A percentile compares a stretch with the other conserved stretches of the same genome.
These are phyloP conservation scores for Percopsis transmontana DNA, from an alignment of 2,113 vertebrate species.

Conservation along the genomic window DNA sequence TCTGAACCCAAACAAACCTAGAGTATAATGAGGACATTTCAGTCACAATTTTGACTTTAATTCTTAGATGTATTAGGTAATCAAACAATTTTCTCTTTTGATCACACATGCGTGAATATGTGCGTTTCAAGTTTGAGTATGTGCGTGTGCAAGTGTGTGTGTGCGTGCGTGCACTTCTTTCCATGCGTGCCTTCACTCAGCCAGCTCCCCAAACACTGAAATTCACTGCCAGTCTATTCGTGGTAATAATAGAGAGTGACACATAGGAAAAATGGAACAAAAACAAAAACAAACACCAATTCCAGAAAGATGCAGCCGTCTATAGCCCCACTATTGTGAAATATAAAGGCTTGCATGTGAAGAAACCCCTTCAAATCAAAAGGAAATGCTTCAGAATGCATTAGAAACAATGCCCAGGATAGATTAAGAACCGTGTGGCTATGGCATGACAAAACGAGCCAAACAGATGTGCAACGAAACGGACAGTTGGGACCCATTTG, in stretches of 20 bases:
- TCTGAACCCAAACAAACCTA: conserved; percentile 34
- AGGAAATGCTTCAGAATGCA: conserved; percentile 26
- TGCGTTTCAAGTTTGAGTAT: conserved; percentile 1
- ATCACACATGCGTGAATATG: background rate
- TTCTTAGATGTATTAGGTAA: too few species aligned
- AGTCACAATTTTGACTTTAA: conserved; percentile 31
- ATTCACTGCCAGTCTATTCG: conserved; percentile 23
- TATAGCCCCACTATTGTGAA: conserved; percentile 28
- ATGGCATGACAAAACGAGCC: conserved; percentile 21
- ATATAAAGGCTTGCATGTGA: conserved; percentile 23
- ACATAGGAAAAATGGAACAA: conserved; percentile 18
- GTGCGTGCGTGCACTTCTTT: conserved; percentile 17
- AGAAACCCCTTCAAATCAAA: conserved; percentile 36
- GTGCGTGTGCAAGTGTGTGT: too few species aligned
- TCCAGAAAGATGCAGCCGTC: conserved; percentile 17
- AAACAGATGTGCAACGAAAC: conserved; percentile 25
- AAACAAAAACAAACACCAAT: conserved; percentile 24
- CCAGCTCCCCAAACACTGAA: conserved; percentile 12
- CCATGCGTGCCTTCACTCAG: conserved; percentile 1
- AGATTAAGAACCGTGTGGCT: conserved; percentile 13
- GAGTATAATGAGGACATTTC: conserved; percentile 21
- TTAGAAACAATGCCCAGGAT: conserved; percentile 35
- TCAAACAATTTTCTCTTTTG: too few species aligned
- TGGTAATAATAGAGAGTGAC: conserved; percentile 24
- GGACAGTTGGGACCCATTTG: conserved; percentile 9